Conservation (phyloP, 2,888 invertebrate genomes). For the Zootermopsis nevadensis region DNA sequence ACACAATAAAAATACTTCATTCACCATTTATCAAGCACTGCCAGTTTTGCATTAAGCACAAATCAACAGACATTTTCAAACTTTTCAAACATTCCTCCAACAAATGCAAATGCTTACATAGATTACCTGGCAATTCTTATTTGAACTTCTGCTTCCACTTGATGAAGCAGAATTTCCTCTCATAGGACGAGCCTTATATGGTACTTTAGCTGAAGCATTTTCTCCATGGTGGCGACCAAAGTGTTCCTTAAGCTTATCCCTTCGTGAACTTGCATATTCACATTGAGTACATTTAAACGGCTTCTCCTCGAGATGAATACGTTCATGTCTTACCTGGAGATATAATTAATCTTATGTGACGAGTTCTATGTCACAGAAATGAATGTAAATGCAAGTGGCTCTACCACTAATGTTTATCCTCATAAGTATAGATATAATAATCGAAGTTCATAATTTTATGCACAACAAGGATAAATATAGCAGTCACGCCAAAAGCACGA, state of each 20-base stretch:
- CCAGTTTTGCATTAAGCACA: too few relatives aligned
- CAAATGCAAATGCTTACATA: not conserved
- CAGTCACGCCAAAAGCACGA: too few relatives aligned
- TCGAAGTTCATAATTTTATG: too few relatives aligned
- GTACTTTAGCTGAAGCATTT: conserved; percentile 66
- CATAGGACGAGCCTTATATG: conserved; percentile 62
- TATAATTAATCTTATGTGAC: not conserved
- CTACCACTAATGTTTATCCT: too few relatives aligned
- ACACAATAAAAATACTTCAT: too few relatives aligned
- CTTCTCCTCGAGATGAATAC: conserved; percentile 73
- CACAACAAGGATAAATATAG: too few relatives aligned
- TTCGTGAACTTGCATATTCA: conserved; percentile 72
- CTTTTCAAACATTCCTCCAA: too few relatives aligned
- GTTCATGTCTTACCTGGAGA: conserved; percentile 68
- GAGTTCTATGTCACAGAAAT: too few relatives aligned
- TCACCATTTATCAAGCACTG: too few relatives aligned
- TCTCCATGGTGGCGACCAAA: conserved; percentile 67
- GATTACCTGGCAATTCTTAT: conserved; percentile 43
- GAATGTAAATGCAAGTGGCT: too few relatives aligned
- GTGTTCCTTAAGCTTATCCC: conserved; percentile 74
- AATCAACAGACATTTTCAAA: too few relatives aligned
- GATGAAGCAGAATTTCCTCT: conserved; percentile 31
- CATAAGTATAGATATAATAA: too few relatives aligned
- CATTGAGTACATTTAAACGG: conserved; percentile 74
- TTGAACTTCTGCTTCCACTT: conserved; percentile 8